Evolutionary conservation across 2,113 vertebrate genomes (phyloP), one percentile per base, ranked within the genome.

Genomic region (Cynopterus brachyotis): DNA sequence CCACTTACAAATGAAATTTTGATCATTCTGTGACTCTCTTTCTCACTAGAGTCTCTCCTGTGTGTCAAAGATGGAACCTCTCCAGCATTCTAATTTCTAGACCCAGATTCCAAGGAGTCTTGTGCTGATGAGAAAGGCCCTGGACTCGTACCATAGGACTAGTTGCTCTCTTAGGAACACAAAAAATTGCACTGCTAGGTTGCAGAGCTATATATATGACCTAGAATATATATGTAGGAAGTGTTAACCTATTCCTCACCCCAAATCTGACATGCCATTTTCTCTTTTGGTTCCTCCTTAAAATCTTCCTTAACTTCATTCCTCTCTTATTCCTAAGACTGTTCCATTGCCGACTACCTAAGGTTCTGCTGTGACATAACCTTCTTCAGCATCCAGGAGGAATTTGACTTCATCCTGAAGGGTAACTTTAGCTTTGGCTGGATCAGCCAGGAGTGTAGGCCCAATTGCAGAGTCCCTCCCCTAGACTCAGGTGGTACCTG

Each of bases 381-480:
- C 15, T 24, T 95, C 92, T 93, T 98, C 91, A 85, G 96, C 4
- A 32, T 96, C 91, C 94, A 89, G 90, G 97, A 98, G 6, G 62
- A 67, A 0, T 92, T 47, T n/a, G 89, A 85, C 2, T 99, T 98
- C 96, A 95, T 30, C 35, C 98, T 99, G 83, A 98, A 98, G 81
- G 99, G 98, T 35, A 98, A 98, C 84, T 95, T 99, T 6, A 98
- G 98, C 91, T 99, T 99, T 2, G 24, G n/a, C 40, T 99, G 99
- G 99, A 90, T 99, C 83, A 95, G 98, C 70, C 98, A 99, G 98
- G 99, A 99, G 97, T 4, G 62, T 78, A 42, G 42, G 45, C 37
- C 78, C 69, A 32, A 8, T 0, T 11, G 82, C 82, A 81, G 64
- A 8, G n/a, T 19, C 22, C 40, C 53, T 19, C 0, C 37, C 53